A percentile compares a stretch with the other conserved stretches of the same genome.
phyloP scores from a whole-genome alignment of 2,113 vertebrate genomes.

The Formicarius rufipectus region DNA sequence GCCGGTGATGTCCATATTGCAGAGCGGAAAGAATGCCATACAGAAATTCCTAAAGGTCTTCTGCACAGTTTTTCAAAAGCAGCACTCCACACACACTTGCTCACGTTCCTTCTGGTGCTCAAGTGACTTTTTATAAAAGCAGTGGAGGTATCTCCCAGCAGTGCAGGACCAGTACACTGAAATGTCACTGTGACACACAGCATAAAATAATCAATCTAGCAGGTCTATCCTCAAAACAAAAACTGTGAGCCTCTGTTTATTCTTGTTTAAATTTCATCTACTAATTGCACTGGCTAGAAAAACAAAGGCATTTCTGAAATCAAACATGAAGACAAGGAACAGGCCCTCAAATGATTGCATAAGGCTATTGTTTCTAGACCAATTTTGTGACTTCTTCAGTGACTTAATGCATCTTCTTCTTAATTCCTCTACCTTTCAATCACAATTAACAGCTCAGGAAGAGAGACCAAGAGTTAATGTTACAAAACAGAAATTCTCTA shows the following conservation, averaged over 20 bases:
- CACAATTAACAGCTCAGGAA: neutral
- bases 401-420: neutral
- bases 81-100: neutral
- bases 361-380: neutral
- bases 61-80: neutral
- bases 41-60: conserved; percentile 25
- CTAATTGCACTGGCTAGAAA: neutral
- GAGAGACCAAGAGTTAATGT: neutral
- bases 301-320: neutral
- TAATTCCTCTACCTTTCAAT: neutral
- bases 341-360: neutral
- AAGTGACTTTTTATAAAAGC: neutral
- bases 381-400: neutral
- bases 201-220: neutral
- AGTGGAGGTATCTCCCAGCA: neutral
- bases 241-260: neutral
- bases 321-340: neutral
- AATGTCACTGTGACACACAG: accelerated
- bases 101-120: neutral
- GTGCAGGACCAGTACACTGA: neutral
- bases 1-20: neutral
- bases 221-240: neutral
- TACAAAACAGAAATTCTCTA: neutral
- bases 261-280: neutral
- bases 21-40: neutral